Evolutionary conservation across 2,797 vertebrate species (phyloP), one percentile per base, ranked within the genome.

Genomic region (Galaxias olidus): DNA sequence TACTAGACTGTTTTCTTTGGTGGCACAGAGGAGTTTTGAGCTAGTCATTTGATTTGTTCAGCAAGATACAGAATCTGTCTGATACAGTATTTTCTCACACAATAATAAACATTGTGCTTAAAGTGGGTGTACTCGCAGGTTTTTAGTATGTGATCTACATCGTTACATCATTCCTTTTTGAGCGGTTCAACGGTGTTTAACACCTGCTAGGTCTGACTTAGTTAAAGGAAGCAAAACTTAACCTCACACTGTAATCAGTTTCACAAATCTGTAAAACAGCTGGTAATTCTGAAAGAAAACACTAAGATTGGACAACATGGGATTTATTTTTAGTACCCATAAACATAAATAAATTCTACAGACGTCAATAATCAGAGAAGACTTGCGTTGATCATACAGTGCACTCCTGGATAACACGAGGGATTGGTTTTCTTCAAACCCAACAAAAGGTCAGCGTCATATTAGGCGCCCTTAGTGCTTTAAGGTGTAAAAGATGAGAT

Each of bases 41-140:
- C 85, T 85, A 84, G 82, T 73, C 20, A 78, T 85, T 80, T 84
- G 69, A 85, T 80, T 73, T 84, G 70, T 78, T 68, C 74, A 40
- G 68, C 79, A 81, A 82, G 83, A 83, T 88, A 84, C 82, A 65
- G 67, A 76, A 86, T 86, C 84, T 75, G 72, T 77, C 86, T 77
- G 73, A 84, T 86, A 87, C 73, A 66, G 88, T 91, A 90, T 91
- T 90, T 90, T 91, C 88, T 87, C 89, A 86, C 89, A 86, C 70
- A 86, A 78, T 76, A 90, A 91, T 92, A 92, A 92, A 93, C 79
- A 84, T 83, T 77, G 87, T 91, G 67, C 91, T 89, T 74, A 86
- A 85, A 72, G 78, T 53, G 11, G 20, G 20, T 42, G n/a, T 56
- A 19, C 51, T 53, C 11, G 11, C 9, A 40, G 8, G 47, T 49